Conservation (phyloP, 1,140 invertebrate genomes). For the Drosophila malerkotliana region DNA sequence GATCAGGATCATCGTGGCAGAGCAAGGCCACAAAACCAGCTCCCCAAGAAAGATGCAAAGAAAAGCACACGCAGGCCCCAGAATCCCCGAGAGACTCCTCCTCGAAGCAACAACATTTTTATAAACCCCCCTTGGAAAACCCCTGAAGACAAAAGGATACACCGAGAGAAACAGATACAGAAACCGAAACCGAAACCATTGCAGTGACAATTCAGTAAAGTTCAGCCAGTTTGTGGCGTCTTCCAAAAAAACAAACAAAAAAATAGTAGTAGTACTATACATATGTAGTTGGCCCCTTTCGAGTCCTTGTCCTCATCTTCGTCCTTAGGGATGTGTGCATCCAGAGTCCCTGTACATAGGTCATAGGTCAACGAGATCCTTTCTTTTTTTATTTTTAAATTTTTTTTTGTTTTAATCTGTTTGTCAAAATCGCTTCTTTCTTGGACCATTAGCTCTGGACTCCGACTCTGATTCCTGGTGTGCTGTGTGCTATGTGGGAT, state of each 20-base stretch:
- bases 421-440: neutral
- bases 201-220: conserved; percentile 46
- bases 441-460: neutral
- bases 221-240: conserved; percentile 18
- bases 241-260: conserved; percentile 16
- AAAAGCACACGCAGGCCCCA: too few relatives aligned
- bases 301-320: conserved; percentile 4
- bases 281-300: neutral
- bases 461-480: neutral
- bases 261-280: too few relatives aligned
- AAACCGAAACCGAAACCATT: conserved; percentile 20
- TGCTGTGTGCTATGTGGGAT: neutral
- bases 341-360: conserved; percentile 24
- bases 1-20: too few relatives aligned
- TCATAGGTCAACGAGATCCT: neutral
- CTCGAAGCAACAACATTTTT: neutral
- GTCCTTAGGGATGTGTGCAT: neutral
- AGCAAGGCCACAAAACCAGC: too few relatives aligned
- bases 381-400: neutral
- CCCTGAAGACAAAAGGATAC: conserved; percentile 4
- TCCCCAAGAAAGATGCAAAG: too few relatives aligned
- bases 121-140: too few relatives aligned
- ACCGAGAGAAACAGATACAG: neutral
- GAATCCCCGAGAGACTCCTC: neutral
- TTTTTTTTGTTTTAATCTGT: neutral